Percentiles rank a stretch among this genome's conserved stretches.
phyloP scores from a whole-genome alignment of 1,140 invertebrate species.

The Himalopsyche phryganea region DNA sequence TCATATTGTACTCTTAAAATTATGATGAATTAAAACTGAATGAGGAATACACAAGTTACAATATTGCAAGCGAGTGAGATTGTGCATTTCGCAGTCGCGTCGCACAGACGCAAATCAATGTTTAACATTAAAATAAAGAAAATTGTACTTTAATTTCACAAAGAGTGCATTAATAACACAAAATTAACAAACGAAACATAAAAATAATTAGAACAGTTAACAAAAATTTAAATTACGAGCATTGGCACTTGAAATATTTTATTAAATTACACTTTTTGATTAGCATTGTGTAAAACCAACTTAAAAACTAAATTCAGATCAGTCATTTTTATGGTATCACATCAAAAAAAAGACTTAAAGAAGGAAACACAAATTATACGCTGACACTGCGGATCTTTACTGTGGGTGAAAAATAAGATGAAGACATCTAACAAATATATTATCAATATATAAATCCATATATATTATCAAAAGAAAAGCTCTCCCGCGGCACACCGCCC shows the following conservation, averaged over 20 bases:
- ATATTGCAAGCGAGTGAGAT: conserved; percentile 56
- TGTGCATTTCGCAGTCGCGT: conserved; percentile 42
- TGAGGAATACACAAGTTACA: conserved; percentile 46
- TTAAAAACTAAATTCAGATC: conserved; percentile 59
- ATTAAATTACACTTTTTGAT: conserved; percentile 54
- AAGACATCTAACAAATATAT: not conserved
- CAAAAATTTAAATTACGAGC: conserved; percentile 54
- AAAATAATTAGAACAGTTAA: conserved; percentile 50
- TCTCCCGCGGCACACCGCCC: too few species aligned
- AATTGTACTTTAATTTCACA: conserved; percentile 37
- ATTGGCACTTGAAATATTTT: conserved; percentile 58
- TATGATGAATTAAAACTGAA: conserved; percentile 52
- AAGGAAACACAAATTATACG: conserved; percentile 37
- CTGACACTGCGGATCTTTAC: too few species aligned
- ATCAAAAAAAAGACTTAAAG: conserved; percentile 45
- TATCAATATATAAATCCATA: too few species aligned
- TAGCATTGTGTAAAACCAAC: conserved; percentile 56
- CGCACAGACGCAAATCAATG: conserved; percentile 23
- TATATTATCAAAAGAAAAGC: too few species aligned
- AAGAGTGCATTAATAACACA: conserved; percentile 29
- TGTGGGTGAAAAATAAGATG: conserved; percentile 6
- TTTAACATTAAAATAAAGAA: conserved; percentile 32
- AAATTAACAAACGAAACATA: conserved; percentile 31
- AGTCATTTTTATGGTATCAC: conserved; percentile 57
- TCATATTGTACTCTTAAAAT: conserved; percentile 57